Evolutionary conservation across 2,888 invertebrate genomes (phyloP), one percentile per base, ranked within the genome.

Genomic region (Monoplex corrugatus): DNA sequence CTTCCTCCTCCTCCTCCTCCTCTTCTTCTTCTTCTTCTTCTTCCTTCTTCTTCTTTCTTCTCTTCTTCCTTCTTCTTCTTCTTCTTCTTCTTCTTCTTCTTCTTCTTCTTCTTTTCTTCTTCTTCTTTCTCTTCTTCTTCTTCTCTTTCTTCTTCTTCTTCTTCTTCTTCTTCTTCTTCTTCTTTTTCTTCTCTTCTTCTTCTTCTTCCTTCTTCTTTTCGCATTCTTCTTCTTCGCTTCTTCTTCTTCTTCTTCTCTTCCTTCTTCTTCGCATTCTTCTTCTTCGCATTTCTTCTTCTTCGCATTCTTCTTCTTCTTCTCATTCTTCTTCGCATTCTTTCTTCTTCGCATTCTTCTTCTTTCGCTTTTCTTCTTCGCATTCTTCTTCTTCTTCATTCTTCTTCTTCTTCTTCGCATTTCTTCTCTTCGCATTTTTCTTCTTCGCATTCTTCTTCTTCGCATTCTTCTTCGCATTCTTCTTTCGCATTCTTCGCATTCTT

Each of bases 121-220:
- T 32, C 32, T 23, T 80, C 80, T 40, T 10, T 87, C 38, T 80
- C 50, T 80, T 28, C 35, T n/a, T 45, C 13, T 50, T 23, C 23
- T 38, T 75, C 40, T 80, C 44, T 57, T 44, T 82, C 43, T 83
- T 68, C 68, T 43, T 63, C 63, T 83, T 43, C 83, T 83, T 82
- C 35, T 88, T 68, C 43, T 43, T 63, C 88, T 87, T 23, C 80
- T 57, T 40, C 40, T 78, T 23, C 45, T 32, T 78, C 35, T 80
- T n/a, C 32, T 57, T 63, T 19, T 72, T 75, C 72, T 45, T 5
- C n/a, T 43, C 38, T 32, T 75, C 23, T 1, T 82, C 82, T 82
- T 0, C 13, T 6, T 82, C 38, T 35, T 75, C 75, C 35, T n/a
- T 75, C 32, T 35, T 75, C 38, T 75, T 10, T 10, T 72, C 28